Evolutionary conservation across 1,140 invertebrate genomes (phyloP), one percentile per base, ranked within the genome.

Genomic region (Notospermus geniculatus): DNA sequence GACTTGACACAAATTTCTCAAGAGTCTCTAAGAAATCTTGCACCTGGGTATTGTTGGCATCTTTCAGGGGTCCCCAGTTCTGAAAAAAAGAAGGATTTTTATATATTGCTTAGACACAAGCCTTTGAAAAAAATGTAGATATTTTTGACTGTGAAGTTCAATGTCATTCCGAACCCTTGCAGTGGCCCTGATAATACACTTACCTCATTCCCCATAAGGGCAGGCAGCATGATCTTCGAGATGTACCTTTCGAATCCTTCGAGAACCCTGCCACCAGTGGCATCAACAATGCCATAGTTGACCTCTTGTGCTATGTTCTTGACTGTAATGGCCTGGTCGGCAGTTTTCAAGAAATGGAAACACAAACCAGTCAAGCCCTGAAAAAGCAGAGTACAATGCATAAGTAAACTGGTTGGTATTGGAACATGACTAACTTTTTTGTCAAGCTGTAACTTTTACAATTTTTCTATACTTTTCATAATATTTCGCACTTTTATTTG

Each of bases 331-430:
- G 76, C 92, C 91, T 75, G 82, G 30, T 87, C 85, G 2, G 88
- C 89, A 19, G 91, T 83, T 64, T 93, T 84, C 73, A 94, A 88
- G 83, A 95, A 95, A 72, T 93, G 95, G 70, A 94, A 88, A 69
- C 91, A 92, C 22, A 93, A 86, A 30, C 93, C 93, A n/a, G 87
- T 88, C 52, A 95, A 88, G 30, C 88, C 85, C 78, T 81, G 60
- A 19, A 62, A 64, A 52, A 56, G 23, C 54, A 57, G 41, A 15
- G 15, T 36, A 4, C 4, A 36, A 36, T 36, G 32, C 4, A 36
- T 36, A 15, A 36, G 15, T 4, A 36, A 15, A 7, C 32, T 36
- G 32, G 5, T 36, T 36, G 32, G 32, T 15, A 36, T n/a, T n/a
- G n/a, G n/a, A n/a, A n/a, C n/a, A n/a, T n/a, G n/a, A n/a, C n/a